Evolutionary conservation across 2,888 invertebrate genomes (phyloP), one percentile per base, ranked within the genome.

Genomic region (Lamellibrachia satsuma): DNA sequence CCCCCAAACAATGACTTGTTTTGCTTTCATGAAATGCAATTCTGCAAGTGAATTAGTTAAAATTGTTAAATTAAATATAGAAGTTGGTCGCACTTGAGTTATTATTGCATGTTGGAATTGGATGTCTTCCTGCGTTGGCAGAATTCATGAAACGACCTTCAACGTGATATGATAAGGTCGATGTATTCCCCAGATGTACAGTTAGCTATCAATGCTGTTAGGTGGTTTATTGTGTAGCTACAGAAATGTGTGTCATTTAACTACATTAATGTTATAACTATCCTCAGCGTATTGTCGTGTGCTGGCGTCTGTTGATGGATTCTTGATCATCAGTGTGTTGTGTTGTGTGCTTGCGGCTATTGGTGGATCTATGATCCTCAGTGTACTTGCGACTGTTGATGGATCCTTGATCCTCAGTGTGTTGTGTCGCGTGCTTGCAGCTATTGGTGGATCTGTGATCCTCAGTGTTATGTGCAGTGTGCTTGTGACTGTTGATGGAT

Each of bases 391-490:
- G 39, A 0, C 39, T 39, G 39, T 39, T 39, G 39, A 39, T 39
- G 39, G 39, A 39, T 15, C 22, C 75, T 98, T 99, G 98, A 98
- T 99, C 0, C 97, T 99, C 91, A 98, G 98, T 92, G 98, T 99
- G 7, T 97, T 99, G 91, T 99, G 95, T 97, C 99, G 0, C 99
- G 99, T 99, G n/a, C 22, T 99, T 99, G 96, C 99, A 99, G 96
- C 97, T 99, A 7, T 99, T 99, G 97, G 98, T 97, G 94, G 99
- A 99, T 97, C 97, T 22, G 15, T 60, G 60, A 60, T 60, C 60
- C 15, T 60, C 15, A 8, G 60, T 6, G 60, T 60, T 7, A 97
- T 99, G 91, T 99, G 95, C 97, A 99, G 0, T 99, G 99, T 99
- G n/a, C 22, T 99, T 99, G 96, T 99, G 99, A 96, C 97, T 99